Evolutionary conservation across 2,888 invertebrate species (phyloP), one percentile per base, ranked within the genome.

Genomic region (Colletes collaris): DNA sequence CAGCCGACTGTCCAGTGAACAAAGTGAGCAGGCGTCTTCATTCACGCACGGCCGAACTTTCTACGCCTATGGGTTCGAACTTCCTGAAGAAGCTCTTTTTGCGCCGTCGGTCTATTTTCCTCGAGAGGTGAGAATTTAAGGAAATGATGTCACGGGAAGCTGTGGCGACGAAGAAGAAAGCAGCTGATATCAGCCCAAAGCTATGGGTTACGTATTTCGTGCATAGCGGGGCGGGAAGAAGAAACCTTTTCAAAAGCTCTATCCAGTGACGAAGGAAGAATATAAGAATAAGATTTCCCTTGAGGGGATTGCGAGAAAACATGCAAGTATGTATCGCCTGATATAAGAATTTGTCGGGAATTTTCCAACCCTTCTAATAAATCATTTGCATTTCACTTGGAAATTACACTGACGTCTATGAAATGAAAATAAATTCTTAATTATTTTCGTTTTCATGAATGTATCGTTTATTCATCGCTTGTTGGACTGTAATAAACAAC

Each of bases 141-240:
- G 74, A 85, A 87, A 85, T 70, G 77, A 66, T 75, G 81, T 78
- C 86, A 81, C 65, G 75, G 67, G 72, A 80, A 79, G 77, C 73
- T 59, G 71, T 63, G 63, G 27, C 75, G 65, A 37, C 64, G 71
- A 74, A 50, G 77, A 77, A 80, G 72, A 66, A 78, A 78, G 62
- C 49, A 27, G 53, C 79, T 68, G 79, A 87, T 87, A 88, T 75
- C 86, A 83, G 83, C 87, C 87, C 53, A 81, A 60, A 86, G 87
- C 86, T 87, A 82, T 87, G 80, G 81, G 87, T 82, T 87, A 85
- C 78, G 79, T 85, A 83, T 87, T 87, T 81, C 77, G 78, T 77
- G 71, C 55, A 75, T 63, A 68, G 65, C 46, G 50, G 53, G 65
- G 46, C 60, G 53, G 56, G 68, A 55, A 50, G 70, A 59, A 60